Evolutionary conservation across 92 coral and sea anemone species (phyloP).

Genomic region (Porites lobata): DNA sequence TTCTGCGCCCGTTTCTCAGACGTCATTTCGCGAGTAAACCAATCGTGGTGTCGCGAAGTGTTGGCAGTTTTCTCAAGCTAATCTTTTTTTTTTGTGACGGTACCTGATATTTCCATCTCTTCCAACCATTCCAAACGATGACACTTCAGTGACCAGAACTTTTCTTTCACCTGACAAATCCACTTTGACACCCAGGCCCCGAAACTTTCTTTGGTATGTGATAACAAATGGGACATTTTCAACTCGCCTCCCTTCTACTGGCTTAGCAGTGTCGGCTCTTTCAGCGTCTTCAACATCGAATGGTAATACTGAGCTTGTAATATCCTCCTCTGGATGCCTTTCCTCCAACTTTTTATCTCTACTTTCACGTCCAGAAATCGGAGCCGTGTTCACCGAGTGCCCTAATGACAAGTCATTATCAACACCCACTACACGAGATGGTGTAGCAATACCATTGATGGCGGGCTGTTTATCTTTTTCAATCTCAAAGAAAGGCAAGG

Average conservation of each 20-base stretch:
- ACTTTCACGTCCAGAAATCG: background rate
- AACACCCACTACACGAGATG: background rate
- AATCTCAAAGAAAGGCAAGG: background rate
- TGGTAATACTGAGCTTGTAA: background rate
- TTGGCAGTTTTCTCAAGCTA: background rate
- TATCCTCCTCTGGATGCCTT: background rate
- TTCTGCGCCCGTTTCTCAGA: too few species aligned
- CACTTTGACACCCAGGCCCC: slow-evolving; percentile 87
- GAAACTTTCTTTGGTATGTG: slow-evolving; percentile 85
- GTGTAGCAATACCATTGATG: background rate
- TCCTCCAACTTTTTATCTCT: background rate
- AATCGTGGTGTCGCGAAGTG: too few species aligned
- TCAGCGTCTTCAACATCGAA: background rate
- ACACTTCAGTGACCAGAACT: slow-evolving; percentile 74
- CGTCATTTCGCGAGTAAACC: too few species aligned
- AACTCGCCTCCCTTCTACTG: slow-evolving; percentile 83
- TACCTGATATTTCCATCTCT: slow-evolving; percentile 96
- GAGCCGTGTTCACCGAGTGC: background rate
- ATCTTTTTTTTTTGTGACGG: background rate
- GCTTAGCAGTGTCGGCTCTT: slow-evolving; percentile 6
- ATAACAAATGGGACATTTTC: slow-evolving; percentile 90
- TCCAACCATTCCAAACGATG: slow-evolving; percentile 90
- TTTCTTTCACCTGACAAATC: slow-evolving; percentile 66
- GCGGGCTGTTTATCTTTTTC: background rate
- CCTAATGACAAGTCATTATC: background rate